These are phyloP conservation scores for Mellilla xanthometata DNA, from an alignment of 2,888 invertebrate genomes.

Conservation along the genomic window DNA sequence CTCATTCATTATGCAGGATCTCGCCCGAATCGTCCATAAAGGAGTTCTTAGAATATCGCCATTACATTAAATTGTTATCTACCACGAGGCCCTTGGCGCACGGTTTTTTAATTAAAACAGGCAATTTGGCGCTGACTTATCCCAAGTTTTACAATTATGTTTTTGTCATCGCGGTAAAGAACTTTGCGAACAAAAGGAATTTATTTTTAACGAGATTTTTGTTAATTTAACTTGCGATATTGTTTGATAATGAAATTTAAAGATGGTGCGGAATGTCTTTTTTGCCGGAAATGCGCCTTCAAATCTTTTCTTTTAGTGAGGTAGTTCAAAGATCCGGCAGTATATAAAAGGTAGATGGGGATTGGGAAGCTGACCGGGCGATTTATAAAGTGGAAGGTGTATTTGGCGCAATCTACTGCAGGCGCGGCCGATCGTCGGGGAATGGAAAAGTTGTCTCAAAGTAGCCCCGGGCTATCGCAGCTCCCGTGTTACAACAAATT, in stretches of 20 bases:
- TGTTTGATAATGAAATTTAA: slow-evolving; percentile 25
- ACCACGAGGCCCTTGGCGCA: slow-evolving; percentile 58
- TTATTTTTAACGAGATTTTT: slow-evolving; percentile 40
- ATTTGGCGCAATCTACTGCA: slow-evolving; percentile 43
- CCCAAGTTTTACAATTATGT: slow-evolving; percentile 62
- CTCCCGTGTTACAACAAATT: slow-evolving; percentile 60
- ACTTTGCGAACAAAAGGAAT: slow-evolving; percentile 44
- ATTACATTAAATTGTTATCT: slow-evolving; percentile 73
- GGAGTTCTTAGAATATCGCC: slow-evolving; percentile 65
- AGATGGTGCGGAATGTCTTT: slow-evolving; percentile 11
- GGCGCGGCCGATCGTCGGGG: slow-evolving; percentile 41
- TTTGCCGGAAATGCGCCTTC: neutral
- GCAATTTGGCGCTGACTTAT: slow-evolving; percentile 65
- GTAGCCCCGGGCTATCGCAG: slow-evolving; percentile 50
- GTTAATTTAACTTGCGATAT: slow-evolving; percentile 31
- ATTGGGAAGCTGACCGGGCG: slow-evolving; percentile 42
- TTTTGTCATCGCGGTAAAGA: slow-evolving; percentile 50
- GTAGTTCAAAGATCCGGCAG: slow-evolving; percentile 25
- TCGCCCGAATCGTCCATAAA: slow-evolving; percentile 60
- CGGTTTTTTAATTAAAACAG: slow-evolving; percentile 73
- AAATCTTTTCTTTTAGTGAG: neutral
- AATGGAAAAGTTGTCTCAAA: slow-evolving; percentile 60
- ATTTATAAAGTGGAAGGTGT: slow-evolving; percentile 53
- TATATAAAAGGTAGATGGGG: slow-evolving; percentile 28
- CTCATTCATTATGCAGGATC: slow-evolving; percentile 65